Conservation (phyloP, 2,797 vertebrate genomes). For the Hypotaenidia philippensis region DNA sequence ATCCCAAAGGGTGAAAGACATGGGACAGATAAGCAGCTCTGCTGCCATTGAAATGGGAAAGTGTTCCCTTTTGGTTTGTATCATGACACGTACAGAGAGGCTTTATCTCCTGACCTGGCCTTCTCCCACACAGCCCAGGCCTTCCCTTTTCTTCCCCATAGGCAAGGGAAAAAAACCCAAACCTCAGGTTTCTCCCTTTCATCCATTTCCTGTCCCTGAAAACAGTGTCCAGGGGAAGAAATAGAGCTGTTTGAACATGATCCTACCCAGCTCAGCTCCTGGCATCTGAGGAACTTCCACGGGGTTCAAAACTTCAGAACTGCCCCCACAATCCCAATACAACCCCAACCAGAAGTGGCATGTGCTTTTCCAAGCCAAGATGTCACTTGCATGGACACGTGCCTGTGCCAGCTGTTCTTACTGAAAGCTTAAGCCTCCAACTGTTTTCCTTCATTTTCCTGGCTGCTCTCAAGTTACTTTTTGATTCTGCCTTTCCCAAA, state of each 20-base stretch:
- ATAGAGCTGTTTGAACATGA: neutral
- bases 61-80: neutral
- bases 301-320: neutral
- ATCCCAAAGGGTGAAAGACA: neutral
- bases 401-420: neutral
- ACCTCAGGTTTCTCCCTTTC: neutral
- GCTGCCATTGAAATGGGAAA: neutral
- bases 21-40: neutral
- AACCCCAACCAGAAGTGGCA: neutral
- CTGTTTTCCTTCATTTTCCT: neutral
- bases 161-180: neutral
- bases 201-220: neutral
- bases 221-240: neutral
- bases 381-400: neutral
- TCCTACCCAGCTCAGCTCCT: neutral
- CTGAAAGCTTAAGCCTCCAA: neutral
- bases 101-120: neutral
- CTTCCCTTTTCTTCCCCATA: neutral
- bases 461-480: neutral
- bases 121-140: neutral
- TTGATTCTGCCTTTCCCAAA: neutral
- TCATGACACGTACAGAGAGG: fast-evolving
- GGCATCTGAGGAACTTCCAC: neutral
- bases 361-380: neutral
- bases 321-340: neutral